phyloP scores from a whole-genome alignment of 2,888 invertebrate species.

The Nymphalis polychloros region DNA sequence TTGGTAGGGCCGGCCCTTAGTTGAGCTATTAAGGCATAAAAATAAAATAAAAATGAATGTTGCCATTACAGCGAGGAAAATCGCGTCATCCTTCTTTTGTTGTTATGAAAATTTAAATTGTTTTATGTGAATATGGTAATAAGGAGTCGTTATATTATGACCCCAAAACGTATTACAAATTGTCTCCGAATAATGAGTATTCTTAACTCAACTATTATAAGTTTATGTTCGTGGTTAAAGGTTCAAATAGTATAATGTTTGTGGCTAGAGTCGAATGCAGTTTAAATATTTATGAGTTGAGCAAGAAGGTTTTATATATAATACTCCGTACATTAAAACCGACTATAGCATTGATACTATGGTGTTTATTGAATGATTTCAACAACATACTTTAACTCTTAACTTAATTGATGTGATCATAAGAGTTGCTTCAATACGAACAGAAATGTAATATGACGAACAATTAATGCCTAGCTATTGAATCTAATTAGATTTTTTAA shows the following conservation, averaged over 20 bases:
- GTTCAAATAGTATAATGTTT: background rate
- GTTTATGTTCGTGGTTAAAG: constrained; percentile 5
- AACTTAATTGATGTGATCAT: too few relatives aligned
- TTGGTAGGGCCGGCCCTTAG: too few relatives aligned
- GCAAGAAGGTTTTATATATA: background rate
- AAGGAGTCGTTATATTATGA: background rate
- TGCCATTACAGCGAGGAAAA: background rate
- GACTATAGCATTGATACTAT: too few relatives aligned
- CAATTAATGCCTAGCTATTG: too few relatives aligned
- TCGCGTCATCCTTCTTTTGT: background rate
- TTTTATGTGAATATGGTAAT: background rate
- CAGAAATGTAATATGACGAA: too few relatives aligned
- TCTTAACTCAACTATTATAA: background rate
- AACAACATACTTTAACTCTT: too few relatives aligned
- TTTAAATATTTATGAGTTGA: background rate
- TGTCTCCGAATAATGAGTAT: constrained; percentile 5
- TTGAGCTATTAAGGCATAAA: too few relatives aligned
- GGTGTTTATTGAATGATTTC: too few relatives aligned
- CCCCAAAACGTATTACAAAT: background rate
- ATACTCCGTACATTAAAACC: too few relatives aligned
- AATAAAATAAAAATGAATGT: too few relatives aligned
- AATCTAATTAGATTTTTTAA: too few relatives aligned
- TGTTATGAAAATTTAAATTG: background rate
- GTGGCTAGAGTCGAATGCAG: background rate
- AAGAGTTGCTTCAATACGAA: too few relatives aligned